phyloP scores from a whole-genome alignment of 2,888 invertebrate genomes.

The Subacronicta megacephala region DNA sequence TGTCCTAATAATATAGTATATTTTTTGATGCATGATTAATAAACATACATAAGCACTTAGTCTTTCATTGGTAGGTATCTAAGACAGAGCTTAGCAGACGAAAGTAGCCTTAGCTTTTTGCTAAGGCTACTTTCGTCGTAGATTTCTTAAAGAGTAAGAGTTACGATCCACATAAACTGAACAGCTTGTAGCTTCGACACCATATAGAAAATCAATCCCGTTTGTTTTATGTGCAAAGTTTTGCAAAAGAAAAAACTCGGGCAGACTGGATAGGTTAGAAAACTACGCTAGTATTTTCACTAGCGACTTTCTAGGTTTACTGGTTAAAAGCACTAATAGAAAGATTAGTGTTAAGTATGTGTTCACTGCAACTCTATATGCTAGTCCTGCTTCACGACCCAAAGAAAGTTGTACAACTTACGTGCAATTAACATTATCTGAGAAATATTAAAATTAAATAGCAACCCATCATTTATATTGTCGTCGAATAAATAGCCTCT shows the following conservation, averaged over 20 bases:
- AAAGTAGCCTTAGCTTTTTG: too few species aligned
- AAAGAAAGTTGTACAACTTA: not conserved
- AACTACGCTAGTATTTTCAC: slow-evolving; percentile 48
- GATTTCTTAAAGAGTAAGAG: slow-evolving; percentile 30
- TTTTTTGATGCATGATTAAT: too few species aligned
- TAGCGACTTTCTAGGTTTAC: slow-evolving; percentile 42
- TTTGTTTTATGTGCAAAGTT: slow-evolving; percentile 12
- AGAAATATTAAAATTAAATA: too few species aligned
- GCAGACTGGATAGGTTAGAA: slow-evolving; percentile 42
- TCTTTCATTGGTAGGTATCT: not conserved
- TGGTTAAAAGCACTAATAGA: slow-evolving; percentile 38
- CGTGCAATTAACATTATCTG: too few species aligned
- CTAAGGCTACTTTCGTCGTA: not conserved
- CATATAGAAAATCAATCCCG: slow-evolving; percentile 32
- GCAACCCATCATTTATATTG: too few species aligned
- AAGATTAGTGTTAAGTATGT: slow-evolving; percentile 36
- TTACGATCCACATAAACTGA: slow-evolving; percentile 3
- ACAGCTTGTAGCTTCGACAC: slow-evolving; percentile 11
- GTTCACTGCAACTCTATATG: too few species aligned
- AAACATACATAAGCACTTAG: too few species aligned
- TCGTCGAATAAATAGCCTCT: too few species aligned
- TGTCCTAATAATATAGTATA: too few species aligned
- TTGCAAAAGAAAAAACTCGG: slow-evolving; percentile 46
- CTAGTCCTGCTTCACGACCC: not conserved
- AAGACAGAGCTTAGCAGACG: too few species aligned